Conservation (phyloP, 2,888 invertebrate genomes). For the Ectobius pallidus region DNA sequence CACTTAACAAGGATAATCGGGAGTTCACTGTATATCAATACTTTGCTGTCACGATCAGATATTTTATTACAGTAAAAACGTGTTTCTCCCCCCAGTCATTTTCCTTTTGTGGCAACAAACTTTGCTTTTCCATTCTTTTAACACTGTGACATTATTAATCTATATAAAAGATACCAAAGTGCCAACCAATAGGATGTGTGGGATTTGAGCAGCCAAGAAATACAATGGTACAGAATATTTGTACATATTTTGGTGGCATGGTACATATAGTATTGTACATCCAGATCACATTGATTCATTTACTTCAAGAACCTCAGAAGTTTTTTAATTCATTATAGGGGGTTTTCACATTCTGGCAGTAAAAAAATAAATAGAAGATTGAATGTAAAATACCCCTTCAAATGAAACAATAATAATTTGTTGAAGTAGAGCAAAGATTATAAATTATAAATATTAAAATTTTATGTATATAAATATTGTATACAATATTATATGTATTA, state of each 20-base stretch:
- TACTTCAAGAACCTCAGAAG: too few species aligned
- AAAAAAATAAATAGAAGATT: too few species aligned
- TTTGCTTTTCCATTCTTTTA: background rate
- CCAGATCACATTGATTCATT: too few species aligned
- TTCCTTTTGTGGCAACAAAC: slow-evolving; percentile 9
- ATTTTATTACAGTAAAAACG: slow-evolving; percentile 27
- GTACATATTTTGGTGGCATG: slow-evolving; percentile 31
- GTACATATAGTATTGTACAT: too few species aligned
- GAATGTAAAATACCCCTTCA: too few species aligned
- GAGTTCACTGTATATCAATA: background rate
- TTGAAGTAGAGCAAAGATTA: too few species aligned
- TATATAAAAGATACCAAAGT: background rate
- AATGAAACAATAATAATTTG: too few species aligned
- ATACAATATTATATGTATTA: too few species aligned
- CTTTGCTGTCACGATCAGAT: slow-evolving; percentile 16
- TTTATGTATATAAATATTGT: too few species aligned
- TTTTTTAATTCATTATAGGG: too few species aligned
- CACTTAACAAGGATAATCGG: background rate
- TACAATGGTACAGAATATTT: slow-evolving; percentile 22
- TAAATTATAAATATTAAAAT: too few species aligned
- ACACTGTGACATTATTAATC: background rate
- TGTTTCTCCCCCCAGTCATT: slow-evolving; percentile 12
- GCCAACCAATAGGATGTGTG: slow-evolving; percentile 6
- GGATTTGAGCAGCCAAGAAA: slow-evolving; percentile 29
- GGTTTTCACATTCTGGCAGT: too few species aligned